phyloP scores from a whole-genome alignment of 2,113 vertebrate genomes.

The Pollachius pollachius region DNA sequence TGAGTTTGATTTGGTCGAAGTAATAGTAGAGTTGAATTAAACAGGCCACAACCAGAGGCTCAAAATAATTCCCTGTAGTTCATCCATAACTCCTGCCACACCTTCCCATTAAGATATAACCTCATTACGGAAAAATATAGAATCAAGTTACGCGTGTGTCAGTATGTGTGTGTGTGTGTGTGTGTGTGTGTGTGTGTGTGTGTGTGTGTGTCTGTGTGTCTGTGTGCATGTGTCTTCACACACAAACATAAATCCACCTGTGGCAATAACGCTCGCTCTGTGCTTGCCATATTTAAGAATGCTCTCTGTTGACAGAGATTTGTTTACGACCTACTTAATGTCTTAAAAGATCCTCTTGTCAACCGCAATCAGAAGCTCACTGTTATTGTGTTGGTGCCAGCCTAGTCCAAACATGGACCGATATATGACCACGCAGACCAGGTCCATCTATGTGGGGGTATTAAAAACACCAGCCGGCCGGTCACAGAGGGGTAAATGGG shows the following conservation, averaged over 20 bases:
- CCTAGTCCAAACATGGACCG: constrained; percentile 50
- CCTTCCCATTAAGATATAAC: constrained; percentile 37
- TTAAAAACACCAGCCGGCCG: constrained; percentile 50
- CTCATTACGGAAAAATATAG: constrained; percentile 44
- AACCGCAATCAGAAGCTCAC: constrained; percentile 60
- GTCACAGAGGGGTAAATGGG: constrained; percentile 58
- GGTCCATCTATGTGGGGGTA: constrained; percentile 16
- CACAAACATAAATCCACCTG: constrained; percentile 1
- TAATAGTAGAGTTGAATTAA: constrained; percentile 38
- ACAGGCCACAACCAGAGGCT: constrained; percentile 33
- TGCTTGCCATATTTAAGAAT: constrained; percentile 23
- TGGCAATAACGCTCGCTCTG: constrained; percentile 25
- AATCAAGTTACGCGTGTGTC: background rate
- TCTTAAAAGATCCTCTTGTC: constrained; percentile 42
- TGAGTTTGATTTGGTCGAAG: constrained; percentile 29
- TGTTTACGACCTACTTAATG: constrained; percentile 54
- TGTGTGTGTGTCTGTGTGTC: background rate
- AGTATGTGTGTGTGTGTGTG: background rate
- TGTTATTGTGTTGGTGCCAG: constrained; percentile 54
- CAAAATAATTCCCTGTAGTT: constrained; percentile 7
- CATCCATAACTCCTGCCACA: background rate
- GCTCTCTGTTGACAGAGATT: constrained; percentile 29
- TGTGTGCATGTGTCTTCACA: background rate
- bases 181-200: background rate
- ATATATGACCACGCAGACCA: constrained; percentile 45